These are phyloP conservation scores for Drosophila rufa DNA, from an alignment of 1,140 invertebrate genomes.

Conservation along the genomic window DNA sequence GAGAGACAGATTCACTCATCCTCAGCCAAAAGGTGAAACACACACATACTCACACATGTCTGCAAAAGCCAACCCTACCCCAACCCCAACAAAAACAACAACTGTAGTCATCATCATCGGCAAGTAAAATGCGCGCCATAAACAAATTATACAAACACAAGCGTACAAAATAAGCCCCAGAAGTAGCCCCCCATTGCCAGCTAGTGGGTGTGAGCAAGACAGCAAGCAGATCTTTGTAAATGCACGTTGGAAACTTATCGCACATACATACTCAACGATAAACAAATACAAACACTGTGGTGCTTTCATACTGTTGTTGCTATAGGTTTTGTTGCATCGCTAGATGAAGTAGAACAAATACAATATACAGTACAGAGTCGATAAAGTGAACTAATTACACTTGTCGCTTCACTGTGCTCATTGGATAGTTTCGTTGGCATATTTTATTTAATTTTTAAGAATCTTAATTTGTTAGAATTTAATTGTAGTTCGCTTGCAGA, in stretches of 20 bases:
- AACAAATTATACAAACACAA: constrained; percentile 63
- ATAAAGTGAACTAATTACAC: not conserved
- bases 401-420: not conserved
- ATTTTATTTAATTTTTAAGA: not conserved
- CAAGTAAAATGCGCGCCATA: constrained; percentile 71
- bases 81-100: constrained; percentile 54
- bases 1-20: constrained; percentile 34
- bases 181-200: constrained; percentile 12
- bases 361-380: constrained; percentile 11
- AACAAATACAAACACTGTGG: constrained; percentile 19
- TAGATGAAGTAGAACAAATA: constrained; percentile 46
- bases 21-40: constrained; percentile 29
- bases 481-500: not conserved
- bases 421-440: not conserved
- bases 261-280: constrained; percentile 23
- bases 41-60: not conserved
- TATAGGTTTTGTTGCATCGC: constrained; percentile 38
- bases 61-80: constrained; percentile 44
- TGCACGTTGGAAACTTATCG: constrained; percentile 58
- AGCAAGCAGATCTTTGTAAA: constrained; percentile 45
- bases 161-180: constrained; percentile 23
- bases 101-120: constrained; percentile 14
- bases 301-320: constrained; percentile 40
- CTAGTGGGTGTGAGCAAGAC: constrained; percentile 28
- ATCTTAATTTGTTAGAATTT: not conserved